These are phyloP conservation scores for Micromussa lordhowensis DNA, from an alignment of 92 coral and sea anemone genomes.

Conservation along the genomic window DNA sequence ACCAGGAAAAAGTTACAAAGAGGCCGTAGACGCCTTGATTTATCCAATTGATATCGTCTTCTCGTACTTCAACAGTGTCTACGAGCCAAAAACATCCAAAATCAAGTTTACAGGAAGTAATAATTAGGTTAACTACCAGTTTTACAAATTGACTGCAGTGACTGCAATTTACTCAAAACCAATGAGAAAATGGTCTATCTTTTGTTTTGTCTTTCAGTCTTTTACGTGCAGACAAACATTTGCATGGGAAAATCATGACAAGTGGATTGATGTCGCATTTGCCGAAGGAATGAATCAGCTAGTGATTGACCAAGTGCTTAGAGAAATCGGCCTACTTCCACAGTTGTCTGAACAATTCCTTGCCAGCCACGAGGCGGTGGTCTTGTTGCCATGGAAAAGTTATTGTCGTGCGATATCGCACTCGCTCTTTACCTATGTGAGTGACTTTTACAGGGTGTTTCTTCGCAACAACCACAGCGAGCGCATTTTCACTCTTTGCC, in stretches of 20 bases:
- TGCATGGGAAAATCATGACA: neutral
- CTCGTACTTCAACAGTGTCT: neutral
- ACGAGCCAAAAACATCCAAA: constrained; percentile 16
- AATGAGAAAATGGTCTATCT: too few relatives aligned
- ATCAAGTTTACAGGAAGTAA: neutral
- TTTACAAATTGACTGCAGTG: too few relatives aligned
- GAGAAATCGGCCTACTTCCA: neutral
- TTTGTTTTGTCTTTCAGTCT: neutral
- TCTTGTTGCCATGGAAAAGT: neutral
- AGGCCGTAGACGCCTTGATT: neutral
- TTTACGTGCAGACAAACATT: neutral
- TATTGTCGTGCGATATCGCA: neutral
- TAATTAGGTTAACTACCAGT: too few relatives aligned
- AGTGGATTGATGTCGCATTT: neutral
- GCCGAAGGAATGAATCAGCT: too few relatives aligned
- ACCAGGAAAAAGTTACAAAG: constrained; percentile 25
- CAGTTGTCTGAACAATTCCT: neutral
- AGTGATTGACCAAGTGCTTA: neutral
- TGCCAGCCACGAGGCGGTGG: neutral
- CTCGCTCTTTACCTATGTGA: neutral
- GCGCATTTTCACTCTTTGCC: neutral
- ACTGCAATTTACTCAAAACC: too few relatives aligned
- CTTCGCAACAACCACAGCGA: neutral
- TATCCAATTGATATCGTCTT: constrained; percentile 15
- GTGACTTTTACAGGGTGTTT: neutral